Percentiles rank a stretch among this genome's conserved stretches.
These are phyloP conservation scores for Epizoanthus fatuus DNA, from an alignment of 92 coral and sea anemone genomes.

Conservation along the genomic window DNA sequence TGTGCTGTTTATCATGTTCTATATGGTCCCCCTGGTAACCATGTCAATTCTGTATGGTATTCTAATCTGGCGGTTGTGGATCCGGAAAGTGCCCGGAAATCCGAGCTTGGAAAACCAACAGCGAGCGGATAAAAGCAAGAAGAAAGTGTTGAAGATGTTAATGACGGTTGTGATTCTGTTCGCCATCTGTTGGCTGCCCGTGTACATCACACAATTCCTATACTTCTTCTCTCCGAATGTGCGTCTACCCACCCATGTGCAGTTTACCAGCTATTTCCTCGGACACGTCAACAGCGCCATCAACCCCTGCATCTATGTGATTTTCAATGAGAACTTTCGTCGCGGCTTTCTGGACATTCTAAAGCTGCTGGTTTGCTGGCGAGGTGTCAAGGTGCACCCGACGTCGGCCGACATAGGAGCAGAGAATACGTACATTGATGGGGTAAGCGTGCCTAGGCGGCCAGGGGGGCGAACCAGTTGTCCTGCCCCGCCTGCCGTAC, in stretches of 20 bases:
- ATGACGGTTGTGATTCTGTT: conserved; percentile 24
- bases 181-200: conserved; percentile 32
- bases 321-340: conserved; percentile 28
- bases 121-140: conserved; percentile 26
- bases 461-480: neutral
- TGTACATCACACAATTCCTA: conserved; percentile 23
- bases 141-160: conserved; percentile 11
- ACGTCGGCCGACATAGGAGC: conserved; percentile 4
- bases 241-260: neutral
- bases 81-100: conserved; percentile 71
- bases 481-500: conserved; percentile 3
- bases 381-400: conserved; percentile 4
- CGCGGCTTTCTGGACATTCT: conserved; percentile 12
- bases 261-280: neutral
- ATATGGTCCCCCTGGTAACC: conserved; percentile 68
- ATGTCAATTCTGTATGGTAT: conserved; percentile 75
- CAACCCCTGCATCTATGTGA: conserved; percentile 22
- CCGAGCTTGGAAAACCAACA: conserved; percentile 4
- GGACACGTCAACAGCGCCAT: conserved; percentile 35
- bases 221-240: neutral
- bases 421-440: neutral
- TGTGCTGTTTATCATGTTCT: conserved; percentile 73
- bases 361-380: neutral
- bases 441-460: neutral
- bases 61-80: conserved; percentile 66